Evolutionary conservation across 2,113 vertebrate species (phyloP), one percentile per base, ranked within the genome.

Genomic region (Crocuta crocuta): DNA sequence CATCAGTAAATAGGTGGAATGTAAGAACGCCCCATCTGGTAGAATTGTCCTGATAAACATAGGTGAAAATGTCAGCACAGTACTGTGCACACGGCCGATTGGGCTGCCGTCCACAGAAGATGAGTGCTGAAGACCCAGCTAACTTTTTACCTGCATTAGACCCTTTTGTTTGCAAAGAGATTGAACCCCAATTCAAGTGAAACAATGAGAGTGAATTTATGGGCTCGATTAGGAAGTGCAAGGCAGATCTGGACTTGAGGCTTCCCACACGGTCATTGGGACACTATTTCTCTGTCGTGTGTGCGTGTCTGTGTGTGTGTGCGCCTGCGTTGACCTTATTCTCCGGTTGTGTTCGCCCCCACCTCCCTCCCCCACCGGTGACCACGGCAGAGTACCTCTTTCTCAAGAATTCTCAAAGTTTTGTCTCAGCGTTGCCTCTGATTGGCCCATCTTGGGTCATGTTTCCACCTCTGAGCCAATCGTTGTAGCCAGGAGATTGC

Each of bases 351-450:
- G 39, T 39, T 39, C 39, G 3, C 4, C 39, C 39, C 39, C 39
- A 39, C 39, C 39, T 39, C 39, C 39, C 39, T 39, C 50, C 65
- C 53, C 17, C 79, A 3, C 50, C 55, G 8, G 28, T 26, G 21
- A 65, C 66, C 76, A 61, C 17, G 16, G 70, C 73, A 86, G 1
- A n/a, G 3, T 2, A 61, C 2, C 2, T n/a, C 61, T 88, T 95
- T 88, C 48, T 93, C 43, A 84, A 70, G 55, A 84, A 96, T 93
- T 91, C 76, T n/a, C 39, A 50, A 79, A 50, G 50, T 82, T 68
- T 8, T 61, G 23, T 87, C 48, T 31, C 63, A 80, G n/a, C 15
- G 33, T 33, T 33, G 15, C 70, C 74, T 89, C 55, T 61, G 76
- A 91, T 53, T 91, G 86, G 86, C 55, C 81, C 76, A 74, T 61